phyloP scores from a whole-genome alignment of 2,888 invertebrate genomes.

The Drosophila longiperda region DNA sequence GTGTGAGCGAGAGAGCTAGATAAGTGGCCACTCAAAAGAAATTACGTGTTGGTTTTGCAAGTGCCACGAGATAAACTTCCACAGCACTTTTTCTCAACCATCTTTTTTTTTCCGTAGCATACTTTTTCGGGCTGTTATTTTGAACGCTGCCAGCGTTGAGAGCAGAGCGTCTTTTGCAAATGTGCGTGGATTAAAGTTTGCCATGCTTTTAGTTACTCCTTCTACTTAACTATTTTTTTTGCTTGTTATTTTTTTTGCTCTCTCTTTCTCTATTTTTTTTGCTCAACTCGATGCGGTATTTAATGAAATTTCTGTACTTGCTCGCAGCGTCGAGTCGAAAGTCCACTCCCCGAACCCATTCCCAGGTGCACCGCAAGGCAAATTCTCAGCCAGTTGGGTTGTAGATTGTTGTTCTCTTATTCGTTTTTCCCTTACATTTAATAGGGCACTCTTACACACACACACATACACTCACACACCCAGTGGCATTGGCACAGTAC shows the following conservation, averaged over 20 bases:
- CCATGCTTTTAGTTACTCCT: slow-evolving; percentile 61
- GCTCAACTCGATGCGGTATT: slow-evolving; percentile 55
- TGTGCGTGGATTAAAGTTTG: slow-evolving; percentile 72
- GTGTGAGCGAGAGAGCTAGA: slow-evolving; percentile 15
- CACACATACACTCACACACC: background rate
- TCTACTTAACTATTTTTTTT: slow-evolving; percentile 1
- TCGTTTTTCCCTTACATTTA: slow-evolving; percentile 7
- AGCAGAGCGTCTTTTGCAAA: slow-evolving; percentile 42
- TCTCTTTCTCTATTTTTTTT: slow-evolving; percentile 10
- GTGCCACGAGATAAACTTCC: slow-evolving; percentile 65
- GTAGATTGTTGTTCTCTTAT: slow-evolving; percentile 8
- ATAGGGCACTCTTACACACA: slow-evolving; percentile 5
- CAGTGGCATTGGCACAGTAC: slow-evolving; percentile 27
- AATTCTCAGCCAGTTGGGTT: slow-evolving; percentile 48
- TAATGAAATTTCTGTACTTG: slow-evolving; percentile 68
- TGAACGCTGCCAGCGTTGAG: slow-evolving; percentile 13
- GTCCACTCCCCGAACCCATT: slow-evolving; percentile 8
- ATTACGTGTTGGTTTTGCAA: slow-evolving; percentile 71
- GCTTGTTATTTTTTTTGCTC: too few relatives aligned
- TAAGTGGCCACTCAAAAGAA: slow-evolving; percentile 73
- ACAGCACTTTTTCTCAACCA: slow-evolving; percentile 27
- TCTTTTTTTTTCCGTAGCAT: slow-evolving; percentile 18
- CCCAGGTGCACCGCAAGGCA: slow-evolving; percentile 24
- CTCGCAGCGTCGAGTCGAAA: slow-evolving; percentile 24
- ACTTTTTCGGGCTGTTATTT: slow-evolving; percentile 42